Conservation (phyloP, 2,888 invertebrate genomes). For the Biston stratarius region DNA sequence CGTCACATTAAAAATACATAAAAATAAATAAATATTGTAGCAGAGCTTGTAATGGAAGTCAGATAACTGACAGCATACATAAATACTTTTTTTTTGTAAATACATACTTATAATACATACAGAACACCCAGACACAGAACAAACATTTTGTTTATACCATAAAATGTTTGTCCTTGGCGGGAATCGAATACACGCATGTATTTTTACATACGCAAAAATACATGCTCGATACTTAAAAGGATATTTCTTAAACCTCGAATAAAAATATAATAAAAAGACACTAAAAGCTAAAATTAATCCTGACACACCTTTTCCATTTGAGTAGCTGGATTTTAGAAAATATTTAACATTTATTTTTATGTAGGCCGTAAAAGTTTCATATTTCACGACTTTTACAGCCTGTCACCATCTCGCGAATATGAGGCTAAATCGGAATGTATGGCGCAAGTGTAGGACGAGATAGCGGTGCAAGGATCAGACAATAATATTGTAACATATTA, state of each 20-base stretch:
- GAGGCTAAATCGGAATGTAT: slow-evolving; percentile 40
- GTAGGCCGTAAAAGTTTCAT: slow-evolving; percentile 53
- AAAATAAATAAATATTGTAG: too few relatives aligned
- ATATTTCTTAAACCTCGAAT: background rate
- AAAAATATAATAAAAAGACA: slow-evolving; percentile 9
- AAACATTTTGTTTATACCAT: too few relatives aligned
- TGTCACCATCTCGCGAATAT: slow-evolving; percentile 52
- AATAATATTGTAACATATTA: too few relatives aligned
- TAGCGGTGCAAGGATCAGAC: slow-evolving; percentile 33
- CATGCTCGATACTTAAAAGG: background rate
- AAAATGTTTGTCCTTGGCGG: too few relatives aligned
- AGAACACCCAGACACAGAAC: too few relatives aligned
- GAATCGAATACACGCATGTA: too few relatives aligned
- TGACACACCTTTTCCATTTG: slow-evolving; percentile 36
- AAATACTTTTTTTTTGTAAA: too few relatives aligned
- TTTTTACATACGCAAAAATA: background rate
- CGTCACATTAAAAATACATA: too few relatives aligned
- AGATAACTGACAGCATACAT: too few relatives aligned
- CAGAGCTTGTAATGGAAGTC: too few relatives aligned
- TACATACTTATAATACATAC: too few relatives aligned
- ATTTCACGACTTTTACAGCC: slow-evolving; percentile 55
- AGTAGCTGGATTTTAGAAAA: slow-evolving; percentile 26
- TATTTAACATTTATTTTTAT: slow-evolving; percentile 47
- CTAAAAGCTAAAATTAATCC: slow-evolving; percentile 23
- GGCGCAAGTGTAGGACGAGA: slow-evolving; percentile 28